Conservation (phyloP, 1,140 invertebrate species). For the Caenorhabditis brenneri region DNA sequence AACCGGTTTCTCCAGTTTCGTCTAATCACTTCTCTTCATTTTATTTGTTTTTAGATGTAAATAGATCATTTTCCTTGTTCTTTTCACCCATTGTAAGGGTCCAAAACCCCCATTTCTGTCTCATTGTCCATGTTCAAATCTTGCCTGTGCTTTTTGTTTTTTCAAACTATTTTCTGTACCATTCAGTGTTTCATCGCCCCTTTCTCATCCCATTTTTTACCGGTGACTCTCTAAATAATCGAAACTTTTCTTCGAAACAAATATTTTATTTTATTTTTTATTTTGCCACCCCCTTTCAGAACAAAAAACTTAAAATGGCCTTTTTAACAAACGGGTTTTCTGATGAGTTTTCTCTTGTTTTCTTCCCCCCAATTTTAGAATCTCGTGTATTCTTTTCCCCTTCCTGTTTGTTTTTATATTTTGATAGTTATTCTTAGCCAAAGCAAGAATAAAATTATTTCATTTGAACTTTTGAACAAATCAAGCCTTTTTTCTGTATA, state of each 20-base stretch:
- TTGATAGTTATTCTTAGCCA: not conserved
- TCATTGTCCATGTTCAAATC: conserved; percentile 27
- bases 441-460: not conserved
- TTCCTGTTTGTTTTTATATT: not conserved
- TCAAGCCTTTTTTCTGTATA: not conserved
- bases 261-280: no score
- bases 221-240: conserved; percentile 1
- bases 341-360: not conserved
- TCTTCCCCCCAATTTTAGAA: conserved; percentile 20
- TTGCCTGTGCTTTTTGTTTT: not conserved
- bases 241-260: not conserved
- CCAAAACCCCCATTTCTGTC: not conserved
- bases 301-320: conserved; percentile 5
- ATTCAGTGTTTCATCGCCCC: not conserved
- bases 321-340: not conserved
- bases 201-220: conserved; percentile 1
- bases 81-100: no score
- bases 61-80: not conserved
- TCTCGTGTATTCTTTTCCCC: conserved; percentile 4
- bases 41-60: conserved; percentile 11
- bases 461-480: not conserved
- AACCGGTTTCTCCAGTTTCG: conserved; percentile 26
- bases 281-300: no score
- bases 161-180: not conserved
- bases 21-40: not conserved